Conservation (phyloP, 2,888 invertebrate genomes). For the Argyra leucocephala region DNA sequence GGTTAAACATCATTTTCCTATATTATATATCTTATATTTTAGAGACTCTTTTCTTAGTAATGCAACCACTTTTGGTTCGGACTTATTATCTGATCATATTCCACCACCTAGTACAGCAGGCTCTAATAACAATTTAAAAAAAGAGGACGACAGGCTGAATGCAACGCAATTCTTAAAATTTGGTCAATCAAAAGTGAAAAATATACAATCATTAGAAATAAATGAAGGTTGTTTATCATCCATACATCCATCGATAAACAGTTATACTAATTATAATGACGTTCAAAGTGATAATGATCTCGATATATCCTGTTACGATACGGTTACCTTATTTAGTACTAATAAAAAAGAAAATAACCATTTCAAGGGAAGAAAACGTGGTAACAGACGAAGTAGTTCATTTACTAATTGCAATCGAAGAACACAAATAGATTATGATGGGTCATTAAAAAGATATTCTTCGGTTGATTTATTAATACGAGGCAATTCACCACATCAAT, state of each 20-base stretch:
- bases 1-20: not conserved
- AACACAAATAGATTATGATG: not conserved
- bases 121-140: not conserved
- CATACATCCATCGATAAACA: too few relatives aligned
- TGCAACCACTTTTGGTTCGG: constrained; percentile 40
- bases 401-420: constrained; percentile 28
- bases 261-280: not conserved
- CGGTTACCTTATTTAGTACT: constrained; percentile 29
- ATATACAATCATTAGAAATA: not conserved
- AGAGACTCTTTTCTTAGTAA: constrained; percentile 32
- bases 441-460: constrained; percentile 33
- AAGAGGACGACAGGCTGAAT: not conserved
- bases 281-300: constrained; percentile 21
- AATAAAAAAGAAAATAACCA: constrained; percentile 21
- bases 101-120: constrained; percentile 19
- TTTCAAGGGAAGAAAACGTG: constrained; percentile 20
- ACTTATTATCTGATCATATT: constrained; percentile 37
- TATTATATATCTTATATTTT: not conserved
- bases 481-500: too few relatives aligned
- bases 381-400: constrained; percentile 38
- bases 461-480: constrained; percentile 37
- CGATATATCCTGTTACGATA: constrained; percentile 37
- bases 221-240: too few relatives aligned
- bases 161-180: not conserved
- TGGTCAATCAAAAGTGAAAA: not conserved